Base-by-base conservation (phyloP, 1,140 invertebrate species). In the Atta colombica region DNA sequence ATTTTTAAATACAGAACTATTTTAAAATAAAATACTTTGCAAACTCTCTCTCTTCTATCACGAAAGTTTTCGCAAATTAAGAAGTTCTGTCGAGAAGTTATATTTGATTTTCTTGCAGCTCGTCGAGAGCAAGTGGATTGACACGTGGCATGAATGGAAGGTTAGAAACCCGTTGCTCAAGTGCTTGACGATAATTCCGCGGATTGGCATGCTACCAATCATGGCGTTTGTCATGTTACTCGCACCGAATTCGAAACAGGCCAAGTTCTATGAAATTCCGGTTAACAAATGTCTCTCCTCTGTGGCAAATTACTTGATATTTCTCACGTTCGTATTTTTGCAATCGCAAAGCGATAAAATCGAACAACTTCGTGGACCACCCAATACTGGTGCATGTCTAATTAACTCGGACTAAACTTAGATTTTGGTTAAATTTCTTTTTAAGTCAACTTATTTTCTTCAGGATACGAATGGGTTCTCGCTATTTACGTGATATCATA, bases 231-330 rank as follows among this genome's bases (percentile, higher is more conserved):
- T 96, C 87, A 92, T 95, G 18, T 28, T 94, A 49, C 88, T 95
- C 51, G 88, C 94, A 25, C 96, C 96, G 0, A 94, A 94, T 60
- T 94, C 95, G 71, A 87, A 88, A 10, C 87, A 91, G 55, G 94
- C 95, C 3, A 94, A 92, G 58, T 92, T 94, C 87, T 96, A 94
- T 93, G 92, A 93, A 80, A 95, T 96, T 51, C 96, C 96, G 8
- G 92, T 96, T 58, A 96, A 97, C 87, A 96, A 96, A 93, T 96
- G 96, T 92, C 95, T 97, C 61, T 96, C 95, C 39, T 96, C 96
- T 61, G 94, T 96, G 2, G 95, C 96, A 16, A 96, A 96, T n/a
- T 97, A 97, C 87, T 65, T 96, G 1, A 91, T 97, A 21, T 97
- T 97, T 91, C 95, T 97, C 0, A 89, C 96, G 0, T 93, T 97